These are phyloP conservation scores for Tethea ocularis DNA, from an alignment of 2,888 invertebrate species.

Conservation along the genomic window DNA sequence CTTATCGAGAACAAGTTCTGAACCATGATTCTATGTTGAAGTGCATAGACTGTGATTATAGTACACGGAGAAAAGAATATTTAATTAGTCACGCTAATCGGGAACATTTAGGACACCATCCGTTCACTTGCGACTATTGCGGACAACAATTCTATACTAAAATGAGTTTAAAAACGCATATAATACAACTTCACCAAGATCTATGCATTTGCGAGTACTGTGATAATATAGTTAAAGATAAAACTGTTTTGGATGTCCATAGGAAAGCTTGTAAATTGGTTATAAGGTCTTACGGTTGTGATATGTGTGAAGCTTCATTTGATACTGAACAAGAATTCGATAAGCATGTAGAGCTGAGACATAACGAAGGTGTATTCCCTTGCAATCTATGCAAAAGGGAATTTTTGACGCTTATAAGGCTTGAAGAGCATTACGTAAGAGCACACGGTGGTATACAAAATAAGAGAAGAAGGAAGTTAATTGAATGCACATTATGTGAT, in stretches of 20 bases:
- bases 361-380: conserved; percentile 42
- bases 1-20: conserved; percentile 51
- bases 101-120: conserved; percentile 59
- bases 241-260: conserved; percentile 38
- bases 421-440: conserved; percentile 51
- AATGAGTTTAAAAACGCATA: conserved; percentile 49
- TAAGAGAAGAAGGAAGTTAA: conserved; percentile 50
- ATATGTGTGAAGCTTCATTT: conserved; percentile 51
- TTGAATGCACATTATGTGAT: conserved; percentile 56
- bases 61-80: conserved; percentile 51
- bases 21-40: conserved; percentile 42
- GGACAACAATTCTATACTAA: conserved; percentile 59
- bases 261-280: conserved; percentile 40
- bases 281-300: conserved; percentile 38
- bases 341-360: conserved; percentile 43
- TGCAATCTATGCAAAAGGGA: conserved; percentile 52
- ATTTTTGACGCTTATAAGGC: conserved; percentile 36
- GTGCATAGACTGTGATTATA: conserved; percentile 58
- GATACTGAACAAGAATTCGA: conserved; percentile 37
- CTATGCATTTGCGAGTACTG: conserved; percentile 48
- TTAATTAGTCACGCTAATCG: conserved; percentile 56
- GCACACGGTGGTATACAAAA: conserved; percentile 53
- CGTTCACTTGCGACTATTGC: conserved; percentile 56
- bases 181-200: conserved; percentile 52
- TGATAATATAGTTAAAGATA: conserved; percentile 47